phyloP scores from a whole-genome alignment of 2,888 invertebrate genomes.

The Nomada lathburiana region DNA sequence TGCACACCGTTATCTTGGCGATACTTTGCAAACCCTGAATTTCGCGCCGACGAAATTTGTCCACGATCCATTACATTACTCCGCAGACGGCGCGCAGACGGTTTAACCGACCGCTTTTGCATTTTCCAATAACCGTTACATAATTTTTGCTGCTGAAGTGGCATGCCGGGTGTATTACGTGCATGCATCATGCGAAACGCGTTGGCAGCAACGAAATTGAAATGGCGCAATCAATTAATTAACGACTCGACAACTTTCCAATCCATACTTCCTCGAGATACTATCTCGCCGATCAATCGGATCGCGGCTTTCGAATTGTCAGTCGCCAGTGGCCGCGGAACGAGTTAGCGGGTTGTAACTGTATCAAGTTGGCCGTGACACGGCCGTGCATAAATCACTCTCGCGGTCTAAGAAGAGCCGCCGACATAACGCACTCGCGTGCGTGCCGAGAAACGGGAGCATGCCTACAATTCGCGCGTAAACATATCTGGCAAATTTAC shows the following conservation, averaged over 20 bases:
- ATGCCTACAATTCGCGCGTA: background rate
- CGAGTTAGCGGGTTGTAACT: constrained; percentile 82
- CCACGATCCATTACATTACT: background rate
- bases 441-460: background rate
- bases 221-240: background rate
- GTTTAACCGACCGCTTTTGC: background rate
- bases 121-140: background rate
- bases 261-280: background rate
- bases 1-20: constrained; percentile 13
- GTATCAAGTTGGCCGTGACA: constrained; percentile 83
- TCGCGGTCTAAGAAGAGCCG: constrained; percentile 66
- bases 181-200: background rate
- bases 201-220: background rate
- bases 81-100: no score
- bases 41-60: background rate
- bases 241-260: constrained; percentile 5
- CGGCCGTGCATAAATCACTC: constrained; percentile 82
- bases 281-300: background rate
- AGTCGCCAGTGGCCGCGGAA: constrained; percentile 65
- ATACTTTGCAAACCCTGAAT: background rate
- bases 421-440: constrained; percentile 56
- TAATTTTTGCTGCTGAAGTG: background rate
- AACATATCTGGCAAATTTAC: background rate
- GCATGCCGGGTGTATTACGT: no score
- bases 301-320: constrained; percentile 37